A percentile compares a stretch with the other conserved stretches of the same genome.
These are phyloP conservation scores for Albula goreensis DNA, from an alignment of 2,113 vertebrate species.

Conservation along the genomic window DNA sequence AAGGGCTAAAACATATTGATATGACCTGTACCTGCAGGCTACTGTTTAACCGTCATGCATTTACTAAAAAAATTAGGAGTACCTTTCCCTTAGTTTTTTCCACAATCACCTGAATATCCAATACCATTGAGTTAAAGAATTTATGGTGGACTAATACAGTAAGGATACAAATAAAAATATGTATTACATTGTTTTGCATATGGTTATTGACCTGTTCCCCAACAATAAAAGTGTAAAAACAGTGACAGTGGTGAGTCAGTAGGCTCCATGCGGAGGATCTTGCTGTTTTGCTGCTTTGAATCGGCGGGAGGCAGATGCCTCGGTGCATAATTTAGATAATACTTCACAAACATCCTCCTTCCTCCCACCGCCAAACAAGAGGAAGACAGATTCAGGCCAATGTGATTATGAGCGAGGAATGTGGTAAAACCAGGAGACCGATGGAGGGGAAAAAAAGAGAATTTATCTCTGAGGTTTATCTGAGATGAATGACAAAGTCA, in stretches of 20 bases:
- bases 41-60: too few species aligned
- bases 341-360: constrained; percentile 27
- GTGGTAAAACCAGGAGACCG: constrained; percentile 6
- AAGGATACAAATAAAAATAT: background rate
- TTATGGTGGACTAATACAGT: background rate
- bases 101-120: too few species aligned
- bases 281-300: background rate
- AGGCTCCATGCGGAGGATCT: background rate
- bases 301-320: constrained; percentile 17
- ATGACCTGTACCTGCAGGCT: too few species aligned
- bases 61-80: too few species aligned
- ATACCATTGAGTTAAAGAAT: background rate
- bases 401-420: constrained; percentile 4
- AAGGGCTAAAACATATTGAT: too few species aligned
- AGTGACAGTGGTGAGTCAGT: background rate
- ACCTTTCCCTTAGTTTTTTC: too few species aligned
- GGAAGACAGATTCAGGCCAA: constrained; percentile 26
- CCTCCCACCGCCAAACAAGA: background rate
- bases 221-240: background rate
- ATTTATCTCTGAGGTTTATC: background rate
- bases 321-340: constrained; percentile 28
- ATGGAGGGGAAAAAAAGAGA: background rate
- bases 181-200: background rate
- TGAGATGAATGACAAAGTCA: background rate
- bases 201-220: background rate